These are phyloP conservation scores for Drosophila pectinifera DNA, from an alignment of 1,140 invertebrate genomes.

Conservation along the genomic window DNA sequence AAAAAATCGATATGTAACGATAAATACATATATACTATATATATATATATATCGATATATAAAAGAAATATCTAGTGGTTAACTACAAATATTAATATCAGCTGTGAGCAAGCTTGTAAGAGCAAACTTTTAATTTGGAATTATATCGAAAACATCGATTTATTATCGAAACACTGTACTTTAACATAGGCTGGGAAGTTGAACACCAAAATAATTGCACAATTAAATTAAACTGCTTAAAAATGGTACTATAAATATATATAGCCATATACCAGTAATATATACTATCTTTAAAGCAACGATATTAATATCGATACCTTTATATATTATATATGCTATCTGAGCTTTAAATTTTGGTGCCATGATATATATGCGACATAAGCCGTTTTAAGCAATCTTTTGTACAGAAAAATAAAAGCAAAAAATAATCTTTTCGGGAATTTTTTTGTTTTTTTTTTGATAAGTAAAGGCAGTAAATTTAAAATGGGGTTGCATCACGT, in stretches of 20 bases:
- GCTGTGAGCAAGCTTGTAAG: too few relatives aligned
- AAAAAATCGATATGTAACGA: too few relatives aligned
- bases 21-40: too few relatives aligned
- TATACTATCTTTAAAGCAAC: background rate
- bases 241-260: too few relatives aligned
- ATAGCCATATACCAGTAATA: background rate
- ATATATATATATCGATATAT: too few relatives aligned
- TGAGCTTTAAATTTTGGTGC: too few relatives aligned
- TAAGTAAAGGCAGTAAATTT: constrained; percentile 15
- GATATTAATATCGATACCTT: background rate
- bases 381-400: constrained; percentile 6
- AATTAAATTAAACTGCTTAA: too few relatives aligned
- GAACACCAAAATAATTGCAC: background rate
- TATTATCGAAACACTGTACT: background rate
- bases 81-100: too few relatives aligned
- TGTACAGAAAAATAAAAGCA: background rate
- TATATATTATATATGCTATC: too few relatives aligned
- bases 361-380: constrained; percentile 2
- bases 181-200: too few relatives aligned
- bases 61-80: too few relatives aligned
- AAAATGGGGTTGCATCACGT: constrained; percentile 20
- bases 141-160: background rate
- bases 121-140: background rate
- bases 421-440: constrained; percentile 6
- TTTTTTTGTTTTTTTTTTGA: background rate